Conservation (phyloP, 1,140 invertebrate species). For the Pachypsylla venusta region DNA sequence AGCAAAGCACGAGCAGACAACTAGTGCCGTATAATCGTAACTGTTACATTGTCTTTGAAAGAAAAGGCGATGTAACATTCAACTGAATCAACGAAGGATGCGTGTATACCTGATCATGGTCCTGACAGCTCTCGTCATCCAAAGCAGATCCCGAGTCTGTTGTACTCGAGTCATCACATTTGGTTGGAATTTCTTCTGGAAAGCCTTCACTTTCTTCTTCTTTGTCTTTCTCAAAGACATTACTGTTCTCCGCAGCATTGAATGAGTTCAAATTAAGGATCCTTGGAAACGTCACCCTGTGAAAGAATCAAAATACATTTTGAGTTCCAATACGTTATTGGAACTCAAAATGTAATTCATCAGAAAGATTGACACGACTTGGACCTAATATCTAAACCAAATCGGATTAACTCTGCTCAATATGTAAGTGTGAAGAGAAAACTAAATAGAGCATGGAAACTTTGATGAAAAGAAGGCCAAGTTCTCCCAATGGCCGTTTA, state of each 20-base stretch:
- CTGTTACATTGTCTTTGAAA: no score
- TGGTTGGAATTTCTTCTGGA: slow-evolving; percentile 32
- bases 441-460: no score
- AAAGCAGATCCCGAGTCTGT: slow-evolving; percentile 50
- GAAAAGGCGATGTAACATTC: no score
- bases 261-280: slow-evolving; percentile 66
- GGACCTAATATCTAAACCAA: no score
- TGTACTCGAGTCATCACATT: slow-evolving; percentile 49
- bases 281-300: slow-evolving; percentile 71
- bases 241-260: slow-evolving; percentile 32
- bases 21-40: no score
- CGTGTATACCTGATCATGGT: slow-evolving; percentile 17
- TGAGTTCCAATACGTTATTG: slow-evolving; percentile 17
- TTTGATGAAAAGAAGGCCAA: no score
- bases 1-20: no score
- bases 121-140: slow-evolving; percentile 43
- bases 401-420: no score
- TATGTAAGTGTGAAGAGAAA: no score
- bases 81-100: no score
- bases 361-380: background rate
- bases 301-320: slow-evolving; percentile 25
- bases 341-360: slow-evolving; percentile 7
- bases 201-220: slow-evolving; percentile 29
- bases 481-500: no score
- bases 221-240: slow-evolving; percentile 18